These are phyloP conservation scores for Hemicrepidius hirtus DNA, from an alignment of 2,888 invertebrate species.

Conservation along the genomic window DNA sequence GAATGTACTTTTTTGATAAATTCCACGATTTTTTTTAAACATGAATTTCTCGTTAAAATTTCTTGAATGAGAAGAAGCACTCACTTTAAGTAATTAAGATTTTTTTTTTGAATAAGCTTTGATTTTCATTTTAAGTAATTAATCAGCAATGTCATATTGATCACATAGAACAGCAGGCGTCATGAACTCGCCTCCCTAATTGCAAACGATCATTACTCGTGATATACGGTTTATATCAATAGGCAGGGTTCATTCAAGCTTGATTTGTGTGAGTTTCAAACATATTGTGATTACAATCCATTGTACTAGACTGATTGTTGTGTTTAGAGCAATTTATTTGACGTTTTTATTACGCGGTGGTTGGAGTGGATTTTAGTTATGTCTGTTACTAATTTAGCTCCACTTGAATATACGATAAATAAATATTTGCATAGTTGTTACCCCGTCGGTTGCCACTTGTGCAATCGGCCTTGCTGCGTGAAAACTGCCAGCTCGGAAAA, in stretches of 20 bases:
- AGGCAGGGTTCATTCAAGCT: conserved; percentile 64
- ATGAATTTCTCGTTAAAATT: no score
- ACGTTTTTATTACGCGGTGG: conserved; percentile 56
- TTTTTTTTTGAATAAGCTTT: conserved; percentile 20
- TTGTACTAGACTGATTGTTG: conserved; percentile 63
- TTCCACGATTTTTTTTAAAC: no score
- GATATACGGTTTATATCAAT: conserved; percentile 65
- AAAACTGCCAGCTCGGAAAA: conserved; percentile 44
- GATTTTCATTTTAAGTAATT: conserved; percentile 44
- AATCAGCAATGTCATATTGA: conserved; percentile 45
- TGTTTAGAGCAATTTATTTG: conserved; percentile 61
- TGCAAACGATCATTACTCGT: conserved; percentile 64
- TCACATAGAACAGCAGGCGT: conserved; percentile 38
- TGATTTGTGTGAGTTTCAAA: conserved; percentile 67
- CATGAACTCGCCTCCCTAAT: conserved; percentile 58
- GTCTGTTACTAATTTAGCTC: conserved; percentile 48
- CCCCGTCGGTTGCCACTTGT: conserved; percentile 39
- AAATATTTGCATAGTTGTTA: conserved; percentile 46
- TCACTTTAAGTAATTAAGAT: conserved; percentile 22
- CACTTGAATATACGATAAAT: conserved; percentile 44
- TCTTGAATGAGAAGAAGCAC: conserved; percentile 9
- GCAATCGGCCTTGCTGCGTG: conserved; percentile 33
- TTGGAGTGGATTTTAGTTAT: conserved; percentile 47
- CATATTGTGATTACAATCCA: conserved; percentile 66
- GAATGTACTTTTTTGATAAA: no score